Evolutionary conservation across 2,113 vertebrate species (phyloP).

Genomic region (Rhinolophus ferrumequinum): DNA sequence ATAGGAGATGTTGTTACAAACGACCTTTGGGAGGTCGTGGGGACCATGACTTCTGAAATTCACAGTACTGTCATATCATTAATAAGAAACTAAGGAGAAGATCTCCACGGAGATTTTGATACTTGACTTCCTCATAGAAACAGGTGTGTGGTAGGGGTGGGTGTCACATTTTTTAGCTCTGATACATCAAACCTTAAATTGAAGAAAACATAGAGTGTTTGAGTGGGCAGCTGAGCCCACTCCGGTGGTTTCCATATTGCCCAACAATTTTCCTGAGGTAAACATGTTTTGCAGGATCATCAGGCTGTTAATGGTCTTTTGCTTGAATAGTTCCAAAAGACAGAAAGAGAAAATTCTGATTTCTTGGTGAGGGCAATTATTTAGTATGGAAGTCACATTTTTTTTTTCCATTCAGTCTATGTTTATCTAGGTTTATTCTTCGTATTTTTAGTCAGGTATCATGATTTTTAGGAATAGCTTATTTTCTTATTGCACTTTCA

Average conservation of each 20-base stretch:
- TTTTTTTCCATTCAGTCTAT: neutral
- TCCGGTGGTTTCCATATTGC: slow-evolving; percentile 54
- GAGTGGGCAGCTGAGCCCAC: slow-evolving; percentile 38
- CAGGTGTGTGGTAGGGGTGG: slow-evolving; percentile 23
- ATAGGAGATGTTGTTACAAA: slow-evolving; percentile 82
- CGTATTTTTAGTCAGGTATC: neutral
- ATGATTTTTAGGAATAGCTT: neutral
- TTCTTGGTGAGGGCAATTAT: slow-evolving; percentile 43
- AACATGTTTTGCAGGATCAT: slow-evolving; percentile 60
- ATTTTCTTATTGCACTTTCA: neutral
- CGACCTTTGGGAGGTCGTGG: slow-evolving; percentile 82
- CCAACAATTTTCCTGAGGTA: slow-evolving; percentile 49
- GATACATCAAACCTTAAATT: neutral
- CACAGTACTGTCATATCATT: slow-evolving; percentile 58
- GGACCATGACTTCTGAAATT: slow-evolving; percentile 79
- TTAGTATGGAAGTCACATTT: neutral
- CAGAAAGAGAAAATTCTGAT: slow-evolving; percentile 3
- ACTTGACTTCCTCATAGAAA: slow-evolving; percentile 65
- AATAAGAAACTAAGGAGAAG: slow-evolving; percentile 73
- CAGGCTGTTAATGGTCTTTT: slow-evolving; percentile 72
- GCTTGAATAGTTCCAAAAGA: slow-evolving; percentile 55
- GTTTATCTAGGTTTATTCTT: neutral
- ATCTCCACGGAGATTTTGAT: slow-evolving; percentile 68
- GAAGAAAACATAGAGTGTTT: neutral
- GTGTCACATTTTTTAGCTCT: slow-evolving; percentile 34